These are phyloP conservation scores for Eremobia ochroleuca DNA, from an alignment of 2,888 invertebrate genomes.

Conservation along the genomic window DNA sequence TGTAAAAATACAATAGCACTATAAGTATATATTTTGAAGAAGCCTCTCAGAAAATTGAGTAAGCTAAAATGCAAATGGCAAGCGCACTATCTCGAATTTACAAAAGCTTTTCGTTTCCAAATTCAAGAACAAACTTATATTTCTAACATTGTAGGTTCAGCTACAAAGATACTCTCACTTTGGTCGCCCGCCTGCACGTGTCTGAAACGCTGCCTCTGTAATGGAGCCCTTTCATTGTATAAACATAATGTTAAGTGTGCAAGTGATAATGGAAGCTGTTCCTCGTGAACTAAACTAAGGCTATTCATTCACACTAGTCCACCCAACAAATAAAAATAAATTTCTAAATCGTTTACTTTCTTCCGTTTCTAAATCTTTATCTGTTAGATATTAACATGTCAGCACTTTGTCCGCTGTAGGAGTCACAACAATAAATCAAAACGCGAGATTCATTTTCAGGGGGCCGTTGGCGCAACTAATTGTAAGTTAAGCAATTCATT, in stretches of 20 bases:
- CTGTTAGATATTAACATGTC: not conserved
- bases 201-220: not conserved
- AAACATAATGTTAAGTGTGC: not conserved
- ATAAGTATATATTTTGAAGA: conserved; percentile 11
- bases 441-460: conserved; percentile 61
- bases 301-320: not conserved
- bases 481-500: conserved; percentile 75
- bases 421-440: conserved; percentile 54
- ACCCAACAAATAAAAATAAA: not conserved
- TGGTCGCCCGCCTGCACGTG: conserved; percentile 9
- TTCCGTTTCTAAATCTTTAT: not conserved
- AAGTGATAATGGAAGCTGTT: not conserved
- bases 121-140: conserved; percentile 1
- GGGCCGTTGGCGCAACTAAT: conserved; percentile 70
- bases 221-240: not conserved
- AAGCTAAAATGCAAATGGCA: not conserved
- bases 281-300: not conserved
- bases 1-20: not conserved
- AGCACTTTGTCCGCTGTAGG: not conserved
- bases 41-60: not conserved
- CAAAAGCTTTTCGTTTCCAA: conserved; percentile 16
- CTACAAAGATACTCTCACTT: conserved; percentile 15
- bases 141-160: conserved; percentile 6
- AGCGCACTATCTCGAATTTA: not conserved
- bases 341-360: not conserved